These are phyloP conservation scores for Solenopsis fugax DNA, from an alignment of 1,140 invertebrate genomes.

Conservation along the genomic window DNA sequence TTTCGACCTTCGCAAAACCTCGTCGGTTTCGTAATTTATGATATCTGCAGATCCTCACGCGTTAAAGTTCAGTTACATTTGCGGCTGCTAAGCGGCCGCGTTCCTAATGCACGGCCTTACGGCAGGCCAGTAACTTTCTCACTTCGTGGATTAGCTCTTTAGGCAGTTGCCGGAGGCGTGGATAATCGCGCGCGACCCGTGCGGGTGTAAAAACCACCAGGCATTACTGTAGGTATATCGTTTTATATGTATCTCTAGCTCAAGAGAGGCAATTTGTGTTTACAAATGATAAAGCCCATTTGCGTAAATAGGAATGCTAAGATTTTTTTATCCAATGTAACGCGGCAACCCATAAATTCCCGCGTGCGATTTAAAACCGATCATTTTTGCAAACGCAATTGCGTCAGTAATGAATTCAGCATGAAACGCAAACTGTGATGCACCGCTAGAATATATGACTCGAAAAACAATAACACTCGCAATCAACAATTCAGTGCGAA, in stretches of 20 bases:
- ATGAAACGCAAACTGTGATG: constrained; percentile 25
- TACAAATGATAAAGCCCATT: constrained; percentile 56
- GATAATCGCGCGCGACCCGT: constrained; percentile 67
- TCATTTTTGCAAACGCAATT: constrained; percentile 26
- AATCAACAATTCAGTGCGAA: constrained; percentile 15
- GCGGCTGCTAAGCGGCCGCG: constrained; percentile 66
- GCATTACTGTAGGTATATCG: constrained; percentile 47
- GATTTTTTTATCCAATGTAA: constrained; percentile 38
- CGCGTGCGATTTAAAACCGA: constrained; percentile 15
- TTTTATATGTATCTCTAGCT: constrained; percentile 36
- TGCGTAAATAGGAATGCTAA: constrained; percentile 57
- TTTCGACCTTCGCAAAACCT: constrained; percentile 70
- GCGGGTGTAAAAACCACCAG: constrained; percentile 37
- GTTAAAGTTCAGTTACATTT: constrained; percentile 74
- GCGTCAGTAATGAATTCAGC: constrained; percentile 4
- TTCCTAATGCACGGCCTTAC: constrained; percentile 67
- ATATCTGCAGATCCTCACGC: constrained; percentile 58
- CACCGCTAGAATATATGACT: constrained; percentile 7
- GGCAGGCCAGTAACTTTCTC: constrained; percentile 70
- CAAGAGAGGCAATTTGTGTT: constrained; percentile 40
- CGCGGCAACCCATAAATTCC: constrained; percentile 15
- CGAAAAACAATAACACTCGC: constrained; percentile 9
- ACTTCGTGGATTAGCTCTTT: constrained; percentile 73
- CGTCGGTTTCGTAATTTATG: constrained; percentile 67
- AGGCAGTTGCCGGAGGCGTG: constrained; percentile 55